Evolutionary conservation across 2,888 invertebrate genomes (phyloP).

Genomic region (Dolichomitus sp.): DNA sequence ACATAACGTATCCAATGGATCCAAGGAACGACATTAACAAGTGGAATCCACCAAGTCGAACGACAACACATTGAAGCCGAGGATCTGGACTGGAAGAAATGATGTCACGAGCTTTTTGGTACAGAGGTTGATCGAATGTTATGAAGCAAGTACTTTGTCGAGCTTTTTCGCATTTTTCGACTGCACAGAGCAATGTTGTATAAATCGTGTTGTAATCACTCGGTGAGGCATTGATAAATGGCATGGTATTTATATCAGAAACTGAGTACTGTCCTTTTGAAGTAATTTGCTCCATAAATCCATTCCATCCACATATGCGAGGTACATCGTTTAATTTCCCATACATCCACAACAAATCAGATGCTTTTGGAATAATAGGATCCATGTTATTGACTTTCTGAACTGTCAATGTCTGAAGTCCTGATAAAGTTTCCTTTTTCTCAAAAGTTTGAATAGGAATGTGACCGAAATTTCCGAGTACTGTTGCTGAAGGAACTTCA

Average conservation of each 20-base stretch:
- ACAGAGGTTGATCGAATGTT: slow-evolving; percentile 74
- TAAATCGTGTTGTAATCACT: too few relatives aligned
- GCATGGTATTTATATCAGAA: too few relatives aligned
- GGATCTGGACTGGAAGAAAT: slow-evolving; percentile 15
- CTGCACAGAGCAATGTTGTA: too few relatives aligned
- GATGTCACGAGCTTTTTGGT: slow-evolving; percentile 69
- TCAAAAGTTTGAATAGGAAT: too few relatives aligned
- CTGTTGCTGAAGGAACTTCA: slow-evolving; percentile 10
- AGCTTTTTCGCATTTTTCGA: too few relatives aligned
- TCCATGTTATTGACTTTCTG: too few relatives aligned
- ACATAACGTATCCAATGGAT: slow-evolving; percentile 38
- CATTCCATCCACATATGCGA: slow-evolving; percentile 3
- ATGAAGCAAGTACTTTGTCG: not conserved
- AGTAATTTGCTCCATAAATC: slow-evolving; percentile 18
- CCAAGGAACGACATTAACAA: slow-evolving; percentile 61
- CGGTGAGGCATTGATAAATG: too few relatives aligned
- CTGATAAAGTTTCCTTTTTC: too few relatives aligned
- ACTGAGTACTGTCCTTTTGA: not conserved
- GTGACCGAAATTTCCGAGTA: too few relatives aligned
- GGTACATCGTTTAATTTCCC: slow-evolving; percentile 10
- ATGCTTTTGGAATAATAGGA: too few relatives aligned
- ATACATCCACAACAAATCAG: too few relatives aligned
- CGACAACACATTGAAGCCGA: slow-evolving; percentile 1
- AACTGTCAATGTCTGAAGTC: too few relatives aligned
- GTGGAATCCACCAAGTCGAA: slow-evolving; percentile 66